phyloP scores from a whole-genome alignment of 2,888 invertebrate species.

The Cataglyphis altisquamis region DNA sequence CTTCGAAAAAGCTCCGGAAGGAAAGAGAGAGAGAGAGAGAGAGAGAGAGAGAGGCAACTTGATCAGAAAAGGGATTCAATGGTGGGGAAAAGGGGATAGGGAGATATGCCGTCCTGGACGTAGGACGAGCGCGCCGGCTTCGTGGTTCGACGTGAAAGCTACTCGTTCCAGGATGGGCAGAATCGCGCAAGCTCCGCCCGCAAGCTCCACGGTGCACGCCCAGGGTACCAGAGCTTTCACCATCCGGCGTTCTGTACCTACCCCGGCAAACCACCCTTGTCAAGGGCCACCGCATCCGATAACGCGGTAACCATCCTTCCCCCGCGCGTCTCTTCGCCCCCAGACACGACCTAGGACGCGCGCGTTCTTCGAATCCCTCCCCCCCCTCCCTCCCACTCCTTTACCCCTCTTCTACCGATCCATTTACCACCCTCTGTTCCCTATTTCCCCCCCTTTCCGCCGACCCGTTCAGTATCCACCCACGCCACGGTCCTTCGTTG shows the following conservation, averaged over 20 bases:
- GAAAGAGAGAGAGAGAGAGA: slow-evolving; percentile 64
- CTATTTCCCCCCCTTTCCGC: slow-evolving; percentile 47
- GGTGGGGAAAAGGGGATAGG: slow-evolving; percentile 14
- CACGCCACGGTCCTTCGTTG: slow-evolving; percentile 52
- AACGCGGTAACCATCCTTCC: slow-evolving; percentile 25
- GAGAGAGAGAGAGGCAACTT: neutral
- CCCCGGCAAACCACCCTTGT: slow-evolving; percentile 70
- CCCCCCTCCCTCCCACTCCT: neutral
- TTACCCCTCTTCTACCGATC: slow-evolving; percentile 38
- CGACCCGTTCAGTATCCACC: slow-evolving; percentile 56
- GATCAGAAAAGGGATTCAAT: slow-evolving; percentile 11
- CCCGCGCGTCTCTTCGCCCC: slow-evolving; percentile 17
- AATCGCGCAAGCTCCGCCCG: slow-evolving; percentile 83
- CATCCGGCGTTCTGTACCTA: slow-evolving; percentile 65
- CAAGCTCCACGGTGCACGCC: slow-evolving; percentile 83
- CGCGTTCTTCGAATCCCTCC: neutral
- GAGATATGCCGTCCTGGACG: slow-evolving; percentile 40
- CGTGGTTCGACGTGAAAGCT: slow-evolving; percentile 65
- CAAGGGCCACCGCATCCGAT: slow-evolving; percentile 52
- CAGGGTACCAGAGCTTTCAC: slow-evolving; percentile 68
- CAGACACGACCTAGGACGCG: slow-evolving; percentile 64
- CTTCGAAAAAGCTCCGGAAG: slow-evolving; percentile 70
- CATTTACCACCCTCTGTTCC: slow-evolving; percentile 60
- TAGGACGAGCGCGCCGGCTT: slow-evolving; percentile 55
- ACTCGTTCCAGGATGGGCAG: slow-evolving; percentile 74